Evolutionary conservation across 2,113 vertebrate genomes (phyloP).

Genomic region (Amia ocellicauda): DNA sequence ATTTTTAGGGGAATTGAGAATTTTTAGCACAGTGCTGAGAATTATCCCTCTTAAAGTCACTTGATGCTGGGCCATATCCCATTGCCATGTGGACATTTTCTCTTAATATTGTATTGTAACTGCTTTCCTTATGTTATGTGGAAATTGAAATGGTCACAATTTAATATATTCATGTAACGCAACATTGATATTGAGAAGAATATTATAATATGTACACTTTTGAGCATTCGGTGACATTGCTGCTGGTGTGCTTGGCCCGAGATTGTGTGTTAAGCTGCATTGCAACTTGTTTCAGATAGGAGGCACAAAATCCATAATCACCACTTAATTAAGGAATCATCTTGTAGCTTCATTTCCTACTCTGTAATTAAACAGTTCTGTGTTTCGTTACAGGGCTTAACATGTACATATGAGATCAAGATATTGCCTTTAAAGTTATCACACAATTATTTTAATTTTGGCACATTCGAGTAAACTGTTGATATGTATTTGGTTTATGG

Average conservation of each 20-base stretch:
- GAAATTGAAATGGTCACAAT: too few species aligned
- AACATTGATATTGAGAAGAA: too few species aligned
- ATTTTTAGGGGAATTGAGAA: too few species aligned
- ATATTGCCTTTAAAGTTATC: conserved; percentile 80
- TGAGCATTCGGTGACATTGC: conserved; percentile 65
- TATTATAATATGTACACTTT: too few species aligned
- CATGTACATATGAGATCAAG: conserved; percentile 79
- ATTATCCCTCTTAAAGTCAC: too few species aligned
- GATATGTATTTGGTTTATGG: conserved; percentile 67
- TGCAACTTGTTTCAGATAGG: conserved; percentile 70
- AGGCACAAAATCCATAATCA: conserved; percentile 80
- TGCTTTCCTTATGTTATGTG: too few species aligned
- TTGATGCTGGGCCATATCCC: too few species aligned
- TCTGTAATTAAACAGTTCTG: conserved; percentile 78
- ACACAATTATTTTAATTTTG: conserved; percentile 55
- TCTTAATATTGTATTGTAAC: too few species aligned
- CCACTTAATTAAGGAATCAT: conserved; percentile 81
- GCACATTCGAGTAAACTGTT: conserved; percentile 70
- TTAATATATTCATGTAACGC: too few species aligned
- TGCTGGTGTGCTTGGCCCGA: conserved; percentile 63
- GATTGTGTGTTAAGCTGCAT: conserved; percentile 74
- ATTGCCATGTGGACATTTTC: too few species aligned
- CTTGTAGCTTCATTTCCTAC: conserved; percentile 78
- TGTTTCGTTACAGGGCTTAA: conserved; percentile 78
- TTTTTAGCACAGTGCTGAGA: too few species aligned